Base-by-base conservation (phyloP, 2,113 vertebrate genomes). In the Danionella cerebrum region DNA sequence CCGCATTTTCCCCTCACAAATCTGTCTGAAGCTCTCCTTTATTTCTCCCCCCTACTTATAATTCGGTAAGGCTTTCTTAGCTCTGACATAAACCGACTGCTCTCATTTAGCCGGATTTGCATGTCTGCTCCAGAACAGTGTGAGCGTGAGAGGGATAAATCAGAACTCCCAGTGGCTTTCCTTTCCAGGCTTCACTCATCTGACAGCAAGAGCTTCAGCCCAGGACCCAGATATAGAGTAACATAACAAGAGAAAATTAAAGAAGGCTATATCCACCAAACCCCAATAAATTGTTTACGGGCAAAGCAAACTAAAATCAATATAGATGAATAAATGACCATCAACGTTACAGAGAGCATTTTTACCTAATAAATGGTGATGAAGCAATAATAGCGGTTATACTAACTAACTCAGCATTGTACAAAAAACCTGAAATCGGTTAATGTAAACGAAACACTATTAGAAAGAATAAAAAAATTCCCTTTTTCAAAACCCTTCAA, bases 31-130 rank as follows among this genome's bases (percentile, higher is more conserved):
- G 48, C 38, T 44, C 44, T 78, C 72, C 72, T 6, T 33, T 67
- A 67, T 71, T 72, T 24, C 42, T 60, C 55, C 73, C 55, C 53
- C 71, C 81, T 82, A 72, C 81, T 82, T 84, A 75, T 83, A 81
- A 86, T 79, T 82, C 74, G 64, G 71, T 54, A 77, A 69, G 72
- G 62, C 75, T 71, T 47, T 77, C 77, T 72, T 72, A 57, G 27
- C 38, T 36, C 44, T 25, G 25, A 36, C 6, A 77, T 55, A 72
- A 70, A 81, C 74, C 75, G 72, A 55, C 76, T 79, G 78, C 70
- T 50, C 84, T 87, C 85, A 82, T 87, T 85, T 86, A 75, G 74
- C 77, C 70, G 55, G 83, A 89, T 87, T 88, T 86, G 85, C 84
- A 88, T 85, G 85, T 88, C 82, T 87, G 84, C 81, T 83, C 78